Evolutionary conservation across 2,888 invertebrate species (phyloP).

Genomic region (Cremastinae sp.): DNA sequence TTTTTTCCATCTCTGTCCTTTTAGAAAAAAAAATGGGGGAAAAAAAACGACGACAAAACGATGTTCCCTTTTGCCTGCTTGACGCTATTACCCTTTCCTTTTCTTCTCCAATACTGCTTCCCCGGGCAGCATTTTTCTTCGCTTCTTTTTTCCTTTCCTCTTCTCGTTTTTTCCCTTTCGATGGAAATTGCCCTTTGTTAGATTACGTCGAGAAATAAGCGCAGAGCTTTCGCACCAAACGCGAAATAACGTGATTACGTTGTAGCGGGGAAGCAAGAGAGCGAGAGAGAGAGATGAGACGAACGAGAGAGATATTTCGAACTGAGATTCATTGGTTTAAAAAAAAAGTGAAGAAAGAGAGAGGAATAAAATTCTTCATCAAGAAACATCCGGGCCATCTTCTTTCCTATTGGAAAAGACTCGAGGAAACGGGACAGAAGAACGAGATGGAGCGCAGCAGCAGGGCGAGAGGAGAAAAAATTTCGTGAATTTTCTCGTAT

Average conservation of each 20-base stretch:
- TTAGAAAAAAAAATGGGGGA: not conserved
- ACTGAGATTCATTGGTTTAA: conserved; percentile 54
- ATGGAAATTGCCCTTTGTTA: conserved; percentile 61
- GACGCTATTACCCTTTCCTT: conserved; percentile 32
- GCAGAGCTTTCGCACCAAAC: conserved; percentile 47
- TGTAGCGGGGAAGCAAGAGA: no score
- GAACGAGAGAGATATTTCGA: conserved; percentile 43
- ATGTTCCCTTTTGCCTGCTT: conserved; percentile 13
- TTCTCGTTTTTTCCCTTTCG: conserved; percentile 34
- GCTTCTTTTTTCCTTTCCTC: conserved; percentile 9
- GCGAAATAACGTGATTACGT: conserved; percentile 58
- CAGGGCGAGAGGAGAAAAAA: no score
- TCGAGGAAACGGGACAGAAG: conserved; percentile 5
- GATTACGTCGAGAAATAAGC: conserved; percentile 44
- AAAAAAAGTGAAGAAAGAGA: conserved; percentile 23
- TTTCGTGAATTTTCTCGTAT: no score
- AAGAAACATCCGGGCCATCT: conserved; percentile 33
- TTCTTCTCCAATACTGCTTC: no score
- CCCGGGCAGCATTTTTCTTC: no score
- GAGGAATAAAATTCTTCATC: conserved; percentile 43
- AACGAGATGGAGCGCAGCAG: not conserved
- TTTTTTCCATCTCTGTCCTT: no score
- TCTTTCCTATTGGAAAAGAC: conserved; percentile 10
- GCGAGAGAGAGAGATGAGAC: no score
- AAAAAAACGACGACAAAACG: not conserved